Conservation (phyloP, 1,140 invertebrate species). For the Cephus cinctus region DNA sequence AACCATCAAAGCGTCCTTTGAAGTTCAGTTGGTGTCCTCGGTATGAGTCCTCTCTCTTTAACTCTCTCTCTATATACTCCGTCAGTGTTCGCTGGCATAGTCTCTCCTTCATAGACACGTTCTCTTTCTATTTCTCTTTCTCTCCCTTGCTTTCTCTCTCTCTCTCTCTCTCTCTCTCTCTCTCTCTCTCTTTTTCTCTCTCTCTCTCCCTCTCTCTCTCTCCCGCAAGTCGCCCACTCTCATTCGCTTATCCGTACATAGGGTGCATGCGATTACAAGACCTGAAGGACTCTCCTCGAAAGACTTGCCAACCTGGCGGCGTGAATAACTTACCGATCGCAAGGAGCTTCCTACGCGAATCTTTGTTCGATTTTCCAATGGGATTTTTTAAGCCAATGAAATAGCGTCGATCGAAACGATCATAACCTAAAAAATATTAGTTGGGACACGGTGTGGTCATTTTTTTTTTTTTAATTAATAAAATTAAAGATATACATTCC, state of each 20-base stretch:
- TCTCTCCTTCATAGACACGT: not conserved
- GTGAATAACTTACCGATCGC: no score
- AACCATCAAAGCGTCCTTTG: slow-evolving; percentile 6
- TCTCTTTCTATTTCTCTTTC: not conserved
- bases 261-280: no score
- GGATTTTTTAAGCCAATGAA: no score
- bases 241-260: not conserved
- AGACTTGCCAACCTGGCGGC: no score
- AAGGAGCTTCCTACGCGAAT: no score
- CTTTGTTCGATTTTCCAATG: no score
- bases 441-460: not conserved
- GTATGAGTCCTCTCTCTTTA: not conserved
- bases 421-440: not conserved
- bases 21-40: slow-evolving; percentile 6
- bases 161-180: not conserved
- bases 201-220: not conserved
- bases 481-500: no score
- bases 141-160: not conserved
- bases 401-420: no score
- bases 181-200: not conserved
- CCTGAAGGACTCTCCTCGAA: no score
- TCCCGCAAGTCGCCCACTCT: not conserved
- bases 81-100: no score
- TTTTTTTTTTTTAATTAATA: no score
- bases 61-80: slow-evolving; percentile 1